Evolutionary conservation across 2,888 invertebrate species (phyloP), one percentile per base, ranked within the genome.

Genomic region (Dicyrtomina minuta): DNA sequence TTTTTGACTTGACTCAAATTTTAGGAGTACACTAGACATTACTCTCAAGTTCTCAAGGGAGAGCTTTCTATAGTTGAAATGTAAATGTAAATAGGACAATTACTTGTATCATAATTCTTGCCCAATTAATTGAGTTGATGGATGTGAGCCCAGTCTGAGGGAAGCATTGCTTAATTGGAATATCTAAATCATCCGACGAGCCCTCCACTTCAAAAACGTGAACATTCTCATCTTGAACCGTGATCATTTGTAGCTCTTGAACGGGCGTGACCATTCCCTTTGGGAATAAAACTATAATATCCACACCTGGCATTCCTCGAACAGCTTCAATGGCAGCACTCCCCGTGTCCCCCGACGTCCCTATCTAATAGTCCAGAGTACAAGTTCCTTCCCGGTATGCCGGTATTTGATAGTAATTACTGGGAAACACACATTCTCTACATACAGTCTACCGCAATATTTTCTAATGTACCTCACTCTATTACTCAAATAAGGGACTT

Each of bases 311-410:
- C 20, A 80, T 73, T 2, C 81, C 82, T n/a, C 80, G 75, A 1
- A 84, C 80, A 39, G 82, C 81, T 71, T 82, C 81, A 56, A 84
- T 82, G 10, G 84, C 83, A 4, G 84, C 81, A 78, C 83, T 82
- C 26, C 84, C 84, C 6, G 84, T 84, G 76, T 84, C 84, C 6
- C 84, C 84, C 41, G 84, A 83, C 2, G 84, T 85, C 1, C 75
- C 79, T 51, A 79, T 75, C 74, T 78, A 24, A 43, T 8, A 8
- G 33, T 8, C 33, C 71, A n/a, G 15, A 33, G 3, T 8, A 33
- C 33, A 33, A 33, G 33, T 33, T 33, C 8, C 33, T 58, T 46
- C 12, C 43, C 12, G 10, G 13, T 43, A 13, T 43, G 13, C 13
- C 12, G 51, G 20, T 51, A 8, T 12, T 13, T 10, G 13, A 43